phyloP scores from a whole-genome alignment of 2,797 vertebrate genomes.

The Furcifer pardalis region DNA sequence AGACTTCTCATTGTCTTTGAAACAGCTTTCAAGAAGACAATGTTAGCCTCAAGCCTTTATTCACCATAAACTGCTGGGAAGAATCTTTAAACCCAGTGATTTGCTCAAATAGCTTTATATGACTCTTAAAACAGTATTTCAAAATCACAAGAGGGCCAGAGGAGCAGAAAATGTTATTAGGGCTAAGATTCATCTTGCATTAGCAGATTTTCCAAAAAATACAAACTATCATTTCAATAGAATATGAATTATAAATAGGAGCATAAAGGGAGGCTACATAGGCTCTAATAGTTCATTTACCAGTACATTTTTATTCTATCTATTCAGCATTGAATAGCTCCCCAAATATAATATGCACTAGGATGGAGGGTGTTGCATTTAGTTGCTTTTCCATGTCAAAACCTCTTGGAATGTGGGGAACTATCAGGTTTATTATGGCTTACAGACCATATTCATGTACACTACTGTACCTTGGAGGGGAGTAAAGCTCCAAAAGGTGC shows the following conservation, averaged over 20 bases:
- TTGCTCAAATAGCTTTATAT: constrained; percentile 7
- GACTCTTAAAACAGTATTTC: constrained; percentile 8
- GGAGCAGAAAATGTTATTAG: neutral
- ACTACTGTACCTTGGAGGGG: too few relatives aligned
- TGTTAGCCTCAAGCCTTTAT: neutral
- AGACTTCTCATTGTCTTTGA: rapidly evolving
- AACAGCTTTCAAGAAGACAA: neutral
- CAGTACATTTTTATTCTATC: neutral
- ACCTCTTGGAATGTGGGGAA: neutral
- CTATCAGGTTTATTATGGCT: neutral
- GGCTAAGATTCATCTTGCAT: neutral
- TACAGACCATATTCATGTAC: too few relatives aligned
- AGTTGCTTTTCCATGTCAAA: neutral
- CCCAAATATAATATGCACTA: too few relatives aligned
- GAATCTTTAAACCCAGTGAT: neutral
- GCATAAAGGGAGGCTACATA: rapidly evolving
- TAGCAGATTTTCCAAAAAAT: neutral
- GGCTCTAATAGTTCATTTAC: neutral
- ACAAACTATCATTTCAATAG: neutral
- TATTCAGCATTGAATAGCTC: too few relatives aligned
- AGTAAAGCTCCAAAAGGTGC: too few relatives aligned
- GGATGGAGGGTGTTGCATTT: neutral
- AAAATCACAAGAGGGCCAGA: neutral
- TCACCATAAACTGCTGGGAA: neutral
- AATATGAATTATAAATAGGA: neutral